phyloP scores from a whole-genome alignment of 2,888 invertebrate genomes.

The Malacosoma neustria region DNA sequence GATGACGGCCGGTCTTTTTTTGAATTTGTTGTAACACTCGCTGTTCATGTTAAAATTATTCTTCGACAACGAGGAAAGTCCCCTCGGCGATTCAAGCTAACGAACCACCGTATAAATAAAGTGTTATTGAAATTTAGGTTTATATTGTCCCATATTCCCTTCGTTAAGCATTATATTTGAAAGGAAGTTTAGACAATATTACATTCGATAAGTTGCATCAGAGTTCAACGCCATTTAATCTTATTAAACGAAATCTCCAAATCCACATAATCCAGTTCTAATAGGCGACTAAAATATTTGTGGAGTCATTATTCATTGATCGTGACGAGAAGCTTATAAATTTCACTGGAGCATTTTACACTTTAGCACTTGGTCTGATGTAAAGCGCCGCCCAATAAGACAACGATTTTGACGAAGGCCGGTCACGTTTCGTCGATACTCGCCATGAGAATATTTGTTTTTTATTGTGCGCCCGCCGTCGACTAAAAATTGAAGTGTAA shows the following conservation, averaged over 20 bases:
- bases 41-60: slow-evolving; percentile 61
- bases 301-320: slow-evolving; percentile 66
- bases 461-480: slow-evolving; percentile 65
- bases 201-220: slow-evolving; percentile 8
- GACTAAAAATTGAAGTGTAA: slow-evolving; percentile 72
- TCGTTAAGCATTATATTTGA: neutral
- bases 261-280: neutral
- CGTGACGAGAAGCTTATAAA: slow-evolving; percentile 66
- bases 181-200: neutral
- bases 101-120: slow-evolving; percentile 70
- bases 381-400: slow-evolving; percentile 66
- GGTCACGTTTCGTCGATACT: slow-evolving; percentile 73
- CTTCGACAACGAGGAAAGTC: slow-evolving; percentile 64
- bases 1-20: slow-evolving; percentile 69
- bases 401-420: slow-evolving; percentile 72
- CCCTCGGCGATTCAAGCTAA: slow-evolving; percentile 70
- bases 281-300: slow-evolving; percentile 24
- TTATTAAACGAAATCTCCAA: neutral
- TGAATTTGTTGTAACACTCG: slow-evolving; percentile 66
- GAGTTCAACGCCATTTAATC: slow-evolving; percentile 12
- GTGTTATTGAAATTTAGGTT: slow-evolving; percentile 53
- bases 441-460: slow-evolving; percentile 74
- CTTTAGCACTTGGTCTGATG: slow-evolving; percentile 68
- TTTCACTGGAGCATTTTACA: slow-evolving; percentile 69
- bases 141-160: slow-evolving; percentile 8